These are phyloP conservation scores for Dendrolimus pini DNA, from an alignment of 2,888 invertebrate genomes.

Conservation along the genomic window DNA sequence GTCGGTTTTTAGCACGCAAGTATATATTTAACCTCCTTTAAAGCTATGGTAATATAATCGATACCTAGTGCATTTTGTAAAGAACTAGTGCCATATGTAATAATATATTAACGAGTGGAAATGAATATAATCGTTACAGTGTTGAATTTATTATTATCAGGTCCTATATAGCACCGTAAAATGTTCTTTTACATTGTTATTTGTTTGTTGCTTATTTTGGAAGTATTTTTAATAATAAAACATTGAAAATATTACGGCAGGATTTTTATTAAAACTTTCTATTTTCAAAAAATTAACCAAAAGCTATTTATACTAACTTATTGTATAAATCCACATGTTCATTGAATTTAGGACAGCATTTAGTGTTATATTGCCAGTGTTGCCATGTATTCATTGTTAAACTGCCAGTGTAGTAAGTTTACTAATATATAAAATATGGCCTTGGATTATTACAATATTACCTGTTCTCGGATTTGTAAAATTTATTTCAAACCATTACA, in stretches of 20 bases:
- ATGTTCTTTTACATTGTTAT: slow-evolving; percentile 69
- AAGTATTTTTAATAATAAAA: slow-evolving; percentile 71
- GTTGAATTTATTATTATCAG: slow-evolving; percentile 45
- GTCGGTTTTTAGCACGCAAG: too few species aligned
- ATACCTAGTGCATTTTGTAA: slow-evolving; percentile 3
- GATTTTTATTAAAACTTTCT: slow-evolving; percentile 61
- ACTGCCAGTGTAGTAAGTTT: too few species aligned
- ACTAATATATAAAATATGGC: too few species aligned
- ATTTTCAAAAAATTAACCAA: slow-evolving; percentile 36
- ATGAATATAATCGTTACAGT: slow-evolving; percentile 38
- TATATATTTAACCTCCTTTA: too few species aligned
- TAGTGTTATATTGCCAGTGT: too few species aligned
- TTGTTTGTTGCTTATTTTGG: slow-evolving; percentile 76
- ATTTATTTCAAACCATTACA: too few species aligned
- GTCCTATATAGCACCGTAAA: slow-evolving; percentile 49
- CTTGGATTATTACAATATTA: too few species aligned
- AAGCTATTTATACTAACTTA: slow-evolving; percentile 23
- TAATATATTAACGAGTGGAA: slow-evolving; percentile 19
- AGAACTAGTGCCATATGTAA: slow-evolving; percentile 42
- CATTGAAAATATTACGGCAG: slow-evolving; percentile 49
- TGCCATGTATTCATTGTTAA: too few species aligned
- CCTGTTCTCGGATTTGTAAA: too few species aligned
- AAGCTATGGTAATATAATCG: too few species aligned
- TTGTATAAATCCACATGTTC: too few species aligned
- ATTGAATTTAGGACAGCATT: too few species aligned